phyloP scores from a whole-genome alignment of 2,797 vertebrate species.

The Spea hammondii region DNA sequence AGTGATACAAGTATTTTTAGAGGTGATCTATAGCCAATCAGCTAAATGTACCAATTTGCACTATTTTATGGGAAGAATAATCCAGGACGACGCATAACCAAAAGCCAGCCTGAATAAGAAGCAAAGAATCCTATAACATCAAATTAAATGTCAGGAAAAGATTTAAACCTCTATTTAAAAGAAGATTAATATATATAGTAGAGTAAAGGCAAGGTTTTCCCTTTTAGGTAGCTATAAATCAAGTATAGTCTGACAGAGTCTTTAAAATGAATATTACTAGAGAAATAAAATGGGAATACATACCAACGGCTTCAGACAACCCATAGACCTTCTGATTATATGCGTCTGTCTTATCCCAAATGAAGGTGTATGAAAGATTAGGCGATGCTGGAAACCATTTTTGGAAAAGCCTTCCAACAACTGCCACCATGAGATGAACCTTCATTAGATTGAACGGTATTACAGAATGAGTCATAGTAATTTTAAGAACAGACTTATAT shows the following conservation, averaged over 20 bases:
- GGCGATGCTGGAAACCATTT: conserved; percentile 97
- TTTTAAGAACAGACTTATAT: conserved; percentile 95
- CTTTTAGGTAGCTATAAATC: conserved; percentile 16
- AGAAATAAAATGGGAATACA: conserved; percentile 61
- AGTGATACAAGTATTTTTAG: background rate
- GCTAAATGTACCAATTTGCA: background rate
- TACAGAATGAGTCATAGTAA: conserved; percentile 88
- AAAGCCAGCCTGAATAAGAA: background rate
- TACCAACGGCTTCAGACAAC: conserved; percentile 92
- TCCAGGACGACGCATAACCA: background rate
- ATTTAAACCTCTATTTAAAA: conserved; percentile 35
- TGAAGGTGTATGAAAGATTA: conserved; percentile 94
- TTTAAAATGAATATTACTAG: conserved; percentile 32
- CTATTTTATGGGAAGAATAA: background rate
- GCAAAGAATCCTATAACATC: conserved; percentile 26
- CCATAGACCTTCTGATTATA: conserved; percentile 97
- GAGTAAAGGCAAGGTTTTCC: conserved; percentile 11
- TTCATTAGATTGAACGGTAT: conserved; percentile 97
- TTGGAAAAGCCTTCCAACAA: conserved; percentile 95
- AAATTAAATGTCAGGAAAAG: conserved; percentile 39
- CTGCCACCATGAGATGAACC: conserved; percentile 97
- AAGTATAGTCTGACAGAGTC: conserved; percentile 27
- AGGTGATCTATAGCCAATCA: conserved; percentile 1
- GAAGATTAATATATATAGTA: conserved; percentile 20
- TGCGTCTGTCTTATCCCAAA: conserved; percentile 98